Evolutionary conservation across 2,888 invertebrate species (phyloP).

Genomic region (Trachelus tabidus): DNA sequence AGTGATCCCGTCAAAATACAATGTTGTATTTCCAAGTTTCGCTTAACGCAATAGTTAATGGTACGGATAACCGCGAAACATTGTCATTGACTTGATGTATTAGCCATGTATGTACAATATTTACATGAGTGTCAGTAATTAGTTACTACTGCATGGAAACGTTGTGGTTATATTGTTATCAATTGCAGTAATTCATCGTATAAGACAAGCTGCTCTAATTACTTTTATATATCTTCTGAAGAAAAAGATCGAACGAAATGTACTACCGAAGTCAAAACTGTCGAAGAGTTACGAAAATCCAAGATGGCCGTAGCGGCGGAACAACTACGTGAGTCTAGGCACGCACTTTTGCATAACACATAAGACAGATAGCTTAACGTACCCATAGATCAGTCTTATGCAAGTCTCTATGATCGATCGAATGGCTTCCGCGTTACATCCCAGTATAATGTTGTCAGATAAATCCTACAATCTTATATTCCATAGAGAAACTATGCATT

Average conservation of each 20-base stretch:
- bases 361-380: not conserved
- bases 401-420: too few species aligned
- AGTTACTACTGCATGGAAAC: not conserved
- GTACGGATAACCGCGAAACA: slow-evolving; percentile 42
- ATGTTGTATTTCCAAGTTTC: slow-evolving; percentile 45
- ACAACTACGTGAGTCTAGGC: not conserved
- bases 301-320: not conserved
- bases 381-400: too few species aligned
- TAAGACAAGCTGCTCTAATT: not conserved
- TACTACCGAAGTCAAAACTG: not conserved
- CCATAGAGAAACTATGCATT: too few species aligned
- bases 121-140: not conserved
- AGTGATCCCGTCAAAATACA: slow-evolving; percentile 45
- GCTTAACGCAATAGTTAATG: slow-evolving; percentile 45
- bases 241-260: not conserved
- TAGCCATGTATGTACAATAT: not conserved
- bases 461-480: too few species aligned
- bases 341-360: not conserved
- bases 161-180: not conserved
- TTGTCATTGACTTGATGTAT: not conserved
- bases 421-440: not conserved
- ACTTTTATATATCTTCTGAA: not conserved
- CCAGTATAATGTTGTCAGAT: slow-evolving; percentile 2
- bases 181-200: not conserved
- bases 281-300: not conserved